phyloP scores from a whole-genome alignment of 2,113 vertebrate genomes.

The Isichthys henryi region DNA sequence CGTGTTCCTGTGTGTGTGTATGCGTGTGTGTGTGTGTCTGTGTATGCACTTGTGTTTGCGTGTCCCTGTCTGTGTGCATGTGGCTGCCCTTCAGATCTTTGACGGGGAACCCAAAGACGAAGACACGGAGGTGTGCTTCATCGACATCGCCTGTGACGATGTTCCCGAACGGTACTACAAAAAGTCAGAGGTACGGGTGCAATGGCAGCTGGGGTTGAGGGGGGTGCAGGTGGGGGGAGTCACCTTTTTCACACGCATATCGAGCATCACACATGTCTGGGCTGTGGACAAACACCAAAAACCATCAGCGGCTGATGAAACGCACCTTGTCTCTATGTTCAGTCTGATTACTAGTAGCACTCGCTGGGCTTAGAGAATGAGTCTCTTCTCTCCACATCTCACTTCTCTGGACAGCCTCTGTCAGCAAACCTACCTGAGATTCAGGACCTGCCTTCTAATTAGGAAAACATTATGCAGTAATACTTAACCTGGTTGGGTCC shows the following conservation, averaged over 20 bases:
- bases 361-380: background rate
- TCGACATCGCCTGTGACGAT: conserved; percentile 94
- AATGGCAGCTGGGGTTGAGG: background rate
- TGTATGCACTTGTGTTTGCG: background rate
- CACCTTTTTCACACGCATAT: background rate
- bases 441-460: background rate
- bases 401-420: background rate
- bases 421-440: background rate
- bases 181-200: conserved; percentile 78
- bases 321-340: background rate
- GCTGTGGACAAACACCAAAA: background rate
- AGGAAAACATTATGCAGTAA: background rate
- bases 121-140: conserved; percentile 88
- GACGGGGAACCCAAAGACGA: conserved; percentile 82
- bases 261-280: background rate
- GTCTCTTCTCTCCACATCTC: background rate
- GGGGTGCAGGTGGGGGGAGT: background rate
- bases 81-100: conserved; percentile 72
- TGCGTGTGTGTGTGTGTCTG: background rate
- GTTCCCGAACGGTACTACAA: conserved; percentile 97
- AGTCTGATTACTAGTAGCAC: background rate
- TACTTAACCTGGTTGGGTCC: background rate
- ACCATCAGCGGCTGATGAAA: background rate
- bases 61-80: background rate
- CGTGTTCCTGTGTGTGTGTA: background rate